Base-by-base conservation (phyloP, 53 echinoderm and acorn worm species). In the Arbacia lixula region DNA sequence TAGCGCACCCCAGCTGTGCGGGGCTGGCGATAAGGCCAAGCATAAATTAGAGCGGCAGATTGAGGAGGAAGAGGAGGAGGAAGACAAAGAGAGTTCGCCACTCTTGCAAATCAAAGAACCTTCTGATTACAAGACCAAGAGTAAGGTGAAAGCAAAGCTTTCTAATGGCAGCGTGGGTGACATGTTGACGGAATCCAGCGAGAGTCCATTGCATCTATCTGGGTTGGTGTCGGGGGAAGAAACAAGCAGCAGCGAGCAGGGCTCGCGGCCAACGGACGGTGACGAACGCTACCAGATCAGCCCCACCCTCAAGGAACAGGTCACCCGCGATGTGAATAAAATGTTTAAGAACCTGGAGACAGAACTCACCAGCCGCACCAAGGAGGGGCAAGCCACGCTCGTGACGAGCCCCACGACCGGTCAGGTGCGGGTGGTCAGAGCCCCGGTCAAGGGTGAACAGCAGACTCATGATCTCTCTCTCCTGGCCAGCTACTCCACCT, bases 401-500 rank as follows among this genome's bases (percentile, higher is more conserved):
- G 37, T 83, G 24, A 50, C 85, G 0, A 91, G 87, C 33, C 91
- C 91, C 0, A 75, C 67, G 22, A 56, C 67, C 5, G 77, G 87
- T 19, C 87, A 61, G 41, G 39, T 89, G 31, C 85, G 90, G 9
- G 82, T 85, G 14, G 74, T 89, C 6, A 86, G 91, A 39, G 76
- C 79, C 49, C 92, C 92, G 12, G 51, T 90, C 33, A 77, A 86
- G 68, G 91, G 86, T 16, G 96, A 95, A 68, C 89, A 89, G 33
- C 89, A 93, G 26, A 89, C 96, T 0, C 96, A 95, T 60, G 96
- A 93, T 37, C 53, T 93, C 65, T 95, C 96, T 1, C 91, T 95
- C 40, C 91, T 95, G 52, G 93, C 96, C 24, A 93, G 96, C 32
- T 95, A 95, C 71, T 95, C 96, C 36, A 91, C 91, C 83, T 95